Base-by-base conservation (phyloP, 2,797 vertebrate genomes). In the Chlorospingus semifuscus region DNA sequence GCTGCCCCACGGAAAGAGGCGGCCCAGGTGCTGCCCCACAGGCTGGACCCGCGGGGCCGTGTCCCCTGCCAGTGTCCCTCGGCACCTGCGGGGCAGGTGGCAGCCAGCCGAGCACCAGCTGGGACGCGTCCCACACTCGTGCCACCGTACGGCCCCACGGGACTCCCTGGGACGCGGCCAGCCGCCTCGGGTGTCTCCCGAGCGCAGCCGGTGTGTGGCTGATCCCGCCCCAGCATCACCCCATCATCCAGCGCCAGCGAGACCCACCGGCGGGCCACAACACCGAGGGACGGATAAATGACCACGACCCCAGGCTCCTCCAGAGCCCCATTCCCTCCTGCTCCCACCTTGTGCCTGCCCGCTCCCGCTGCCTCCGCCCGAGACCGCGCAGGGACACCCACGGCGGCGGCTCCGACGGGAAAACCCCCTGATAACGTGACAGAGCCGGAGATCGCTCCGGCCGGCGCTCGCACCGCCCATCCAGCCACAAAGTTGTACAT, bases 201-300 rank as follows among this genome's bases (percentile, higher is more conserved):
- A 12, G 1, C 8, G 4, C 82, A 53, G 82, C 30, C 21, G 34
- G 55, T 3, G n/a, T 5, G 2, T 0, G 4, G n/a, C 57, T 10
- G 37, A 19, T 52, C 72, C 53, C 23, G 29, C 32, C 42, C 34
- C 39, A 17, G 80, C 65, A 59, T 9, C 70, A 7, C 49, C 30
- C 16, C 81, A 24, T 0, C 52, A 34, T 3, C 68, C 3, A 6
- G 34, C 69, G 30, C 34, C 12, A 7, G 24, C 9, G 8, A 49
- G 66, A 52, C 37, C 6, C 30, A 23, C n/a, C 14, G 27, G 24
- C 2, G 30, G 21, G 6, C 6, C 55, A 24, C 29, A 8, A 21
- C 57, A 8, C 15, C 3, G 24, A 68, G 11, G 29, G 55, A 23
- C 2, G 10, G 21, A 20, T 2, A 52, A 34, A 4, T 5, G 2